These are phyloP conservation scores for Paedocypris sp. DNA, from an alignment of 2,113 vertebrate genomes.

Conservation along the genomic window DNA sequence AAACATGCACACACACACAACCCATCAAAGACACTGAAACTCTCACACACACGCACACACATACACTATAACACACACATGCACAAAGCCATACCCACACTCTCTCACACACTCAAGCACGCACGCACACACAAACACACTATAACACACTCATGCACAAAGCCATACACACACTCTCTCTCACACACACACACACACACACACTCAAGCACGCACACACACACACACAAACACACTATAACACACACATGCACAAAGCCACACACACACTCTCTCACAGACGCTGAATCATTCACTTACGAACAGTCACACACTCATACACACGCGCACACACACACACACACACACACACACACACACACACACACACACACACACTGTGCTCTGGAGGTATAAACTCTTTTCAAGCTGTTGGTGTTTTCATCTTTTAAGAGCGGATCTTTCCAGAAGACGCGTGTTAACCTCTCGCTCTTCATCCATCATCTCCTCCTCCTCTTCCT, in stretches of 20 bases:
- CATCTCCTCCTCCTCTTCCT: not conserved
- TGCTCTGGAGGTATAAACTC: conserved; percentile 9
- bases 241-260: no score
- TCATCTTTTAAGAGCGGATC: no score
- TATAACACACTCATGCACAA: no score
- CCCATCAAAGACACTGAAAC: no score
- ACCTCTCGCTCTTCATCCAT: conserved; percentile 8
- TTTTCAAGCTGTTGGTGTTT: conserved; percentile 17
- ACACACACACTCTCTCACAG: not conserved
- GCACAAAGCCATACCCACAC: no score
- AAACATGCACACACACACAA: conserved; percentile 1
- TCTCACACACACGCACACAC: not conserved
- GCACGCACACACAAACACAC: no score
- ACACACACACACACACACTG: conserved; percentile 6
- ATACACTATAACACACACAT: not conserved
- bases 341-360: not conserved
- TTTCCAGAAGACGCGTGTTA: not conserved
- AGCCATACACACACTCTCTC: conserved; percentile 3
- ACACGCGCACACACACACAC: conserved; percentile 8
- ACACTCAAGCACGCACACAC: not conserved
- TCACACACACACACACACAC: not conserved
- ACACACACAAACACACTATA: not conserved
- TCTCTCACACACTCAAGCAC: not conserved
- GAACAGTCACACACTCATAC: no score
- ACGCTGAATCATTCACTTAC: not conserved